Evolutionary conservation across 2,113 vertebrate species (phyloP).

Genomic region (Empidonax traillii): DNA sequence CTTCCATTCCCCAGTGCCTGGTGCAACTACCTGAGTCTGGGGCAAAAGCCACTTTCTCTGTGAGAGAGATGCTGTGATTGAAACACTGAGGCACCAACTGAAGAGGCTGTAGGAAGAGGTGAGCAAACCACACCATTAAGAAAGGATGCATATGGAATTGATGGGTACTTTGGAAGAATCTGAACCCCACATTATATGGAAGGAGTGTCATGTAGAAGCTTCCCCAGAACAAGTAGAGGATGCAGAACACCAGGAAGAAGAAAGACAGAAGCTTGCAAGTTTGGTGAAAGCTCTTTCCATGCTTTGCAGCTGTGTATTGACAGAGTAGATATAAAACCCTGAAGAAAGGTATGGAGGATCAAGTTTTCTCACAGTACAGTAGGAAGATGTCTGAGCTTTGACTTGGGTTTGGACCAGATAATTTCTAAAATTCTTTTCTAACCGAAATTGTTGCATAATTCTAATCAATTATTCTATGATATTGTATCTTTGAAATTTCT

Average conservation of each 20-base stretch:
- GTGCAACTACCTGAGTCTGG: neutral
- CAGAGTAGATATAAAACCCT: neutral
- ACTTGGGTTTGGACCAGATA: neutral
- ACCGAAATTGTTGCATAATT: neutral
- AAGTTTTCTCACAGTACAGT: neutral
- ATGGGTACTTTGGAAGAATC: rapidly evolving
- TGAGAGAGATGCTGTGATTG: neutral
- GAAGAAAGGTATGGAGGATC: neutral
- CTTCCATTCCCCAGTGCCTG: neutral
- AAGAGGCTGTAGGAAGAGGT: neutral
- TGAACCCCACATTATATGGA: neutral
- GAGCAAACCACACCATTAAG: neutral
- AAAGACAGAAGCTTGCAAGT: neutral
- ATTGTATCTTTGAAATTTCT: neutral
- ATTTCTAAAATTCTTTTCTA: neutral
- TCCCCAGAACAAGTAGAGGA: neutral
- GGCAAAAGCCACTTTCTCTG: neutral
- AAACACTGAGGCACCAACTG: neutral
- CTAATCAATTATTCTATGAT: neutral
- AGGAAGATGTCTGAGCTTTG: neutral
- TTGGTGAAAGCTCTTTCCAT: neutral
- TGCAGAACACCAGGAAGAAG: neutral
- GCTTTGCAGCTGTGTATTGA: neutral
- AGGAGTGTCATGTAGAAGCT: neutral
- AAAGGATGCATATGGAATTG: rapidly evolving